These are phyloP conservation scores for Gastrophysa polygoni DNA, from an alignment of 2,888 invertebrate genomes.

Conservation along the genomic window DNA sequence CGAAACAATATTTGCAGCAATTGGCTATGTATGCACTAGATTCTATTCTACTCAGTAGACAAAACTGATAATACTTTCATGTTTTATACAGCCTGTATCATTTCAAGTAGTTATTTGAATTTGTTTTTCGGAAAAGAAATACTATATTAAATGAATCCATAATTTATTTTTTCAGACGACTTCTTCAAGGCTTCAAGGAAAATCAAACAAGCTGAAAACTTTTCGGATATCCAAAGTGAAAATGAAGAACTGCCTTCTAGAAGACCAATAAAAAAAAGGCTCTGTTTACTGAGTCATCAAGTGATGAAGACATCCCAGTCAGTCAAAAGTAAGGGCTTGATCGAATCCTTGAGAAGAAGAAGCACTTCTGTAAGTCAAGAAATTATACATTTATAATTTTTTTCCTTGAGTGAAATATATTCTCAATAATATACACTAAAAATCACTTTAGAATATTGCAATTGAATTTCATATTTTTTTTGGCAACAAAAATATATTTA, in stretches of 20 bases:
- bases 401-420: not conserved
- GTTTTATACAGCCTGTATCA: no score
- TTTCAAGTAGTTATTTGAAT: not conserved
- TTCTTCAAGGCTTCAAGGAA: constrained; percentile 5
- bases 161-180: constrained; percentile 9
- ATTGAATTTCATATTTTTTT: not conserved
- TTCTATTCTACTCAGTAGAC: not conserved
- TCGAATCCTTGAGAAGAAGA: not conserved
- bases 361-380: not conserved
- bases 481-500: not conserved
- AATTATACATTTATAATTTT: not conserved
- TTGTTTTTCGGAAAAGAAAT: not conserved
- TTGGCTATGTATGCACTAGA: no score
- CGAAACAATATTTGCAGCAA: not conserved
- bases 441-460: constrained; percentile 6
- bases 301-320: constrained; percentile 12
- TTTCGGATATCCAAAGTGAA: constrained; percentile 12
- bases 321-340: constrained; percentile 1
- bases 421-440: not conserved
- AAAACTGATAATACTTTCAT: not conserved
- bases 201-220: constrained; percentile 13
- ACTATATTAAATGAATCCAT: constrained; percentile 3
- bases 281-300: constrained; percentile 10
- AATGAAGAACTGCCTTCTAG: constrained; percentile 14
- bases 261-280: constrained; percentile 12